phyloP scores from a whole-genome alignment of 2,888 invertebrate species.

The Sinopyrophorus schimmeli region DNA sequence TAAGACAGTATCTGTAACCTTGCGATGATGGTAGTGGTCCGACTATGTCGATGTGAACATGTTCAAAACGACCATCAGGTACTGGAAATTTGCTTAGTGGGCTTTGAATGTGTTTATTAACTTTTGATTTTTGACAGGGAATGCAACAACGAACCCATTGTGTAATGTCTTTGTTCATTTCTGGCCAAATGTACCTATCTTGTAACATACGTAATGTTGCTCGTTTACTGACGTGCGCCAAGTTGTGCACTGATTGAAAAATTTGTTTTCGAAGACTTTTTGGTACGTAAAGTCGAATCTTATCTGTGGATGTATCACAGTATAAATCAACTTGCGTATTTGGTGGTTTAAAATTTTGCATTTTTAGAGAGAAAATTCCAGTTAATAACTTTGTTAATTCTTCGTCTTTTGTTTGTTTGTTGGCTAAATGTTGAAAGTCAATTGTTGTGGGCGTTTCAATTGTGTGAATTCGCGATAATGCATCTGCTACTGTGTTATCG shows the following conservation, averaged over 20 bases:
- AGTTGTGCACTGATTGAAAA: conserved; percentile 35
- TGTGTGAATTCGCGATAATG: conserved; percentile 34
- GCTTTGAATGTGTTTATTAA: conserved; percentile 41
- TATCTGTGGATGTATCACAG: conserved; percentile 11
- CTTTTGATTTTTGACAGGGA: conserved; percentile 46
- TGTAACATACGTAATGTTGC: conserved; percentile 39
- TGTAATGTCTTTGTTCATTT: conserved; percentile 12
- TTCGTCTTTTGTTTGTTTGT: conserved; percentile 6
- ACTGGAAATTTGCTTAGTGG: conserved; percentile 37
- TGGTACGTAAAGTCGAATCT: conserved; percentile 26
- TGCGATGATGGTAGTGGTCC: conserved; percentile 35
- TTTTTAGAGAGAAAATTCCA: no score
- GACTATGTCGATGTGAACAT: conserved; percentile 47
- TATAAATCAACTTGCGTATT: no score
- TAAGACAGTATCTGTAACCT: no score
- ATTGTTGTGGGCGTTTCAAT: conserved; percentile 14
- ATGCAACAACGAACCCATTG: conserved; percentile 44
- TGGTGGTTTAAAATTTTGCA: no score
- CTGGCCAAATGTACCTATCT: conserved; percentile 37
- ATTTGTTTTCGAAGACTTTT: conserved; percentile 12
- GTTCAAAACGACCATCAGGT: conserved; percentile 41
- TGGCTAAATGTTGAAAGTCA: no score
- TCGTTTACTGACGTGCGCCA: conserved; percentile 39
- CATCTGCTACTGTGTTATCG: conserved; percentile 46
- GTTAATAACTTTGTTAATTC: no score